Percentiles rank a stretch among this genome's conserved stretches.
These are phyloP conservation scores for Petrolisthes cinctipes DNA, from an alignment of 2,888 invertebrate genomes.

Conservation along the genomic window DNA sequence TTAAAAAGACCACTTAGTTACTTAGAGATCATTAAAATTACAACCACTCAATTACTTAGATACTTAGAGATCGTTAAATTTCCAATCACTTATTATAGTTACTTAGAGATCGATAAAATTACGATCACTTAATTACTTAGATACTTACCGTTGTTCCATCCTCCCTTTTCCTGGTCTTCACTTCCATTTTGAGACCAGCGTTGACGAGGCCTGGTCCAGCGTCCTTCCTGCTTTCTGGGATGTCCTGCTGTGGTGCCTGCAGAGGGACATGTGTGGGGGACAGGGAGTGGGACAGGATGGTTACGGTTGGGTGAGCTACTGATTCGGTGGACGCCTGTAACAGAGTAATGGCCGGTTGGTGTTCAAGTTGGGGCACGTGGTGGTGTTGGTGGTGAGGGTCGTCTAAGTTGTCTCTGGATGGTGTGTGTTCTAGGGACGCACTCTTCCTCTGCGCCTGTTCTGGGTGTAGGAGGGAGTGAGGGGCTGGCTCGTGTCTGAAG, in stretches of 20 bases:
- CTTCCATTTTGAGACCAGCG: not conserved
- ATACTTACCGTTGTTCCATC: not conserved
- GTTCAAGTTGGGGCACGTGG: no score
- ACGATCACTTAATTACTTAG: no score
- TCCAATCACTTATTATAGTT: no score
- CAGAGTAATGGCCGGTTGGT: not conserved
- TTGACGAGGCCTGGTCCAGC: not conserved
- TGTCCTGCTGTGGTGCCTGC: not conserved
- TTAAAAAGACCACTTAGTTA: no score
- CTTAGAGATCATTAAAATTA: no score
- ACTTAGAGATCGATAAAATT: no score
- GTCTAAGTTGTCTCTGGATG: no score
- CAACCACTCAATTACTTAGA: no score
- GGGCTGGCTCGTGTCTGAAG: not conserved
- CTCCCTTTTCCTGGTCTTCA: not conserved
- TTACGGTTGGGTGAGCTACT: not conserved
- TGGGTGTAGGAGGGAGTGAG: conserved; percentile 2
- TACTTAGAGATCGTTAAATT: no score
- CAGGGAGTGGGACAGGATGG: not conserved
- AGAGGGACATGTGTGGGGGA: not conserved
- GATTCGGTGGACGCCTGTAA: not conserved
- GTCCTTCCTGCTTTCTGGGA: not conserved
- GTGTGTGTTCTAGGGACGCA: not conserved
- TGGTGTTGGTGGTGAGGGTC: no score
- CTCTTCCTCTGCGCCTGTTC: not conserved